Conservation (phyloP, 2,113 vertebrate genomes). For the Oncorhynchus gorbuscha region DNA sequence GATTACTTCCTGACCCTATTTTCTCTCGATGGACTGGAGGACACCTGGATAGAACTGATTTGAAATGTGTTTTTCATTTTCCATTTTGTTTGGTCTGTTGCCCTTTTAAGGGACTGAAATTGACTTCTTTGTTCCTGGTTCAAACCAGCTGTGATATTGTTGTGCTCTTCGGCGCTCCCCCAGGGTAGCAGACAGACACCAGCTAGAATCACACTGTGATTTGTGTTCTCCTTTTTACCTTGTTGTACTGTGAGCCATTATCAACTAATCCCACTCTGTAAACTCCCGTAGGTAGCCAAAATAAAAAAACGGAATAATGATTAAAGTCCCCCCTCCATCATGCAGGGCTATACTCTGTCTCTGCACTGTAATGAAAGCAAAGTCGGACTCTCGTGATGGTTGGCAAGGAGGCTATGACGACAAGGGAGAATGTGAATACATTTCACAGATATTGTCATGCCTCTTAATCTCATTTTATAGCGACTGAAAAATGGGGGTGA, state of each 20-base stretch:
- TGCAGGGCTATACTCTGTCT: not conserved
- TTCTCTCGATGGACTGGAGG: not conserved
- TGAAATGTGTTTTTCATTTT: not conserved
- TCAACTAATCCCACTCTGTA: not conserved
- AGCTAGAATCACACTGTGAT: not conserved
- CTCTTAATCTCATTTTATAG: not conserved
- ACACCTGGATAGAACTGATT: not conserved
- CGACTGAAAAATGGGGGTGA: not conserved
- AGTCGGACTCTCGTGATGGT: not conserved
- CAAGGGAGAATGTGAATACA: not conserved
- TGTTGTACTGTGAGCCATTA: not conserved
- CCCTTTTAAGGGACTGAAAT: not conserved
- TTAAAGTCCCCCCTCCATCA: not conserved
- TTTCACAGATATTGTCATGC: not conserved
- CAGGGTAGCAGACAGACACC: not conserved
- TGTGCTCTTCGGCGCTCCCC: not conserved
- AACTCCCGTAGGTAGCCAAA: not conserved
- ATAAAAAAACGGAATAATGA: not conserved
- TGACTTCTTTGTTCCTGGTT: not conserved
- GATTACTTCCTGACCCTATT: not conserved
- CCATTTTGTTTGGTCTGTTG: conserved; percentile 2
- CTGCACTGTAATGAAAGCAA: not conserved
- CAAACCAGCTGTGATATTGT: not conserved
- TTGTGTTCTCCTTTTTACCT: not conserved
- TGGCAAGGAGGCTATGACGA: not conserved